phyloP scores from a whole-genome alignment of 2,888 invertebrate species.

The Drosophila ustulata region DNA sequence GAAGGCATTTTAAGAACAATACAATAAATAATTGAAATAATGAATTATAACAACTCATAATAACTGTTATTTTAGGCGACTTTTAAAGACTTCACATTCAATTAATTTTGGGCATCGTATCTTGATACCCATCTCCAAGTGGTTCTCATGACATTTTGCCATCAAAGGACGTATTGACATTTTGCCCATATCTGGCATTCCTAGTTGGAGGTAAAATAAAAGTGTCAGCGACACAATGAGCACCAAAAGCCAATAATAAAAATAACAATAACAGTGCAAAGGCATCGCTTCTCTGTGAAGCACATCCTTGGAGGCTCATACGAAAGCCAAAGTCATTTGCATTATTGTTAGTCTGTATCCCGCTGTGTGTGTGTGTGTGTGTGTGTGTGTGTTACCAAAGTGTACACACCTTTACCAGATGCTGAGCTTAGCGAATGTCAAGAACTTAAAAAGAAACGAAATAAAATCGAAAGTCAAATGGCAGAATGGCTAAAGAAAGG shows the following conservation, averaged over 20 bases:
- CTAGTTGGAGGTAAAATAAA: constrained; percentile 40
- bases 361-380: constrained; percentile 16
- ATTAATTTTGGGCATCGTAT: constrained; percentile 19
- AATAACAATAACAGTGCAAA: constrained; percentile 25
- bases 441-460: constrained; percentile 57
- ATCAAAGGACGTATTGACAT: constrained; percentile 39
- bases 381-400: constrained; percentile 9
- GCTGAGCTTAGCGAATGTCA: constrained; percentile 32
- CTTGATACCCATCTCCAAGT: constrained; percentile 15
- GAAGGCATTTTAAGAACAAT: no score
- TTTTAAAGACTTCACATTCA: constrained; percentile 10
- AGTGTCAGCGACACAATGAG: constrained; percentile 54
- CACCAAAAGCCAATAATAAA: constrained; percentile 29
- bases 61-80: neutral
- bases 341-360: constrained; percentile 61
- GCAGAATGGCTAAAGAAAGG: constrained; percentile 25
- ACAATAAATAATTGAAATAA: no score
- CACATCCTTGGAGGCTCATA: constrained; percentile 51
- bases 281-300: constrained; percentile 21
- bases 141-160: constrained; percentile 34
- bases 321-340: constrained; percentile 73
- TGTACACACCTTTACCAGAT: constrained; percentile 27
- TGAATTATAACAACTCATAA: neutral
- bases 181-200: constrained; percentile 17
- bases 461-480: constrained; percentile 68